Base-by-base conservation (phyloP, 2,113 vertebrate species). In the Hippocampus guttulatus region DNA sequence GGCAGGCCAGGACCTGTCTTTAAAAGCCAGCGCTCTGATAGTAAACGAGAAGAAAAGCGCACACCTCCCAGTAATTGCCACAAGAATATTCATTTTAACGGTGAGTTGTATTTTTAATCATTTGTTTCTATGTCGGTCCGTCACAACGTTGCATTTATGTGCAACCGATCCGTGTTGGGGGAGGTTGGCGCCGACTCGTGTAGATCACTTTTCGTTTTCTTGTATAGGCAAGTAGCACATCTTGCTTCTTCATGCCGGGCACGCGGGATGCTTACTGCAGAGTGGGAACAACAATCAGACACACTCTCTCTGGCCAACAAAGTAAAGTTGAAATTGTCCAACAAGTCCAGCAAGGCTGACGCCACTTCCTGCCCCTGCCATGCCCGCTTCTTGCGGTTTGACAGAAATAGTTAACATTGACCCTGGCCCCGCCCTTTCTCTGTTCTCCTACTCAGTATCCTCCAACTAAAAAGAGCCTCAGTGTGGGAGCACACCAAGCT, bases 401-500 rank as follows among this genome's bases (percentile, higher is more conserved):
- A 77, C 76, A 78, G 69, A 80, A 81, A 87, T 74, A 83, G 84
- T 84, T 78, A 85, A 75, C 75, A 72, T 77, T 71, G 82, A 76
- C 71, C 71, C 70, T 41, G 38, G 77, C 76, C 82, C 81, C 87
- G 74, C 83, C 85, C 80, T 80, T 67, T 38, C 81, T 88, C 84
- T 86, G 83, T 86, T 85, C 81, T 84, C 76, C 81, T 85, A 75
- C 88, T 83, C 87, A 82, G 81, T 89, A 82, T 84, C 85, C 81
- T 77, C 67, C 3, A 40, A 72, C 81, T 89, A 89, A 91, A 90
- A 88, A 76, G 84, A 83, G 78, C 80, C 84, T 74, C 77, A 88
- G 82, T 90, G 85, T 89, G 86, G 86, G 86, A 88, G 87, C 81
- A 78, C 81, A 86, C 77, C 70, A 82, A 85, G 81, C 87, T 85